Percentiles rank a stretch among this genome's conserved stretches.
These are phyloP conservation scores for Metallyticus violacea DNA, from an alignment of 2,888 invertebrate genomes.

Conservation along the genomic window DNA sequence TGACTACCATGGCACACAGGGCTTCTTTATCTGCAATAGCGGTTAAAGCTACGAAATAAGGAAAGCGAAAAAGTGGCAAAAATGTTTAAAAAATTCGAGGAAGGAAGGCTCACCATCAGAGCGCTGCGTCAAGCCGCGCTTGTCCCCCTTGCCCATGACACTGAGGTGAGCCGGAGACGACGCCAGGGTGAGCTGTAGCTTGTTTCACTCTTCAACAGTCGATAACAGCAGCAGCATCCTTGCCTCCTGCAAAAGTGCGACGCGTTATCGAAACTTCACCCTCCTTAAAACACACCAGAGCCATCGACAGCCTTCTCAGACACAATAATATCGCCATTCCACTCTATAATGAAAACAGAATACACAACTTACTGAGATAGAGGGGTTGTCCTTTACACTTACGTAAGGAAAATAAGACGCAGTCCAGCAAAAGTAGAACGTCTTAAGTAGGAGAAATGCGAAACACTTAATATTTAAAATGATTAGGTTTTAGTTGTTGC, in stretches of 20 bases:
- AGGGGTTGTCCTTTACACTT: too few relatives aligned
- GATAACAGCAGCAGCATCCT: background rate
- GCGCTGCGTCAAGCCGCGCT: constrained; percentile 49
- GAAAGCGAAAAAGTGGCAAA: background rate
- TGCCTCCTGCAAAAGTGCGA: background rate
- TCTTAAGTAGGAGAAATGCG: too few relatives aligned
- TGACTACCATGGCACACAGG: background rate
- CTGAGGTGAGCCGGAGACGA: background rate
- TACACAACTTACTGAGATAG: too few relatives aligned
- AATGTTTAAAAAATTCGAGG: background rate
- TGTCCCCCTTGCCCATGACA: constrained; percentile 53
- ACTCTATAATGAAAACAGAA: too few relatives aligned
- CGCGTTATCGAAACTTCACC: background rate
- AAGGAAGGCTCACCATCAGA: constrained; percentile 44
- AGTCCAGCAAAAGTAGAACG: too few relatives aligned
- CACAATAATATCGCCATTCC: too few relatives aligned
- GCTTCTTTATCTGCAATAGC: background rate
- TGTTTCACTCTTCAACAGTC: background rate
- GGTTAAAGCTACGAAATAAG: background rate
- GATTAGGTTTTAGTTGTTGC: too few relatives aligned
- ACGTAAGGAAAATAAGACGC: too few relatives aligned
- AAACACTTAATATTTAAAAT: too few relatives aligned
- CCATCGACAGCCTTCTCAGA: too few relatives aligned
- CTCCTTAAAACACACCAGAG: too few relatives aligned
- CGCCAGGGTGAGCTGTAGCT: background rate